These are phyloP conservation scores for Epirrhoe tristata DNA, from an alignment of 2,888 invertebrate species.

Conservation along the genomic window DNA sequence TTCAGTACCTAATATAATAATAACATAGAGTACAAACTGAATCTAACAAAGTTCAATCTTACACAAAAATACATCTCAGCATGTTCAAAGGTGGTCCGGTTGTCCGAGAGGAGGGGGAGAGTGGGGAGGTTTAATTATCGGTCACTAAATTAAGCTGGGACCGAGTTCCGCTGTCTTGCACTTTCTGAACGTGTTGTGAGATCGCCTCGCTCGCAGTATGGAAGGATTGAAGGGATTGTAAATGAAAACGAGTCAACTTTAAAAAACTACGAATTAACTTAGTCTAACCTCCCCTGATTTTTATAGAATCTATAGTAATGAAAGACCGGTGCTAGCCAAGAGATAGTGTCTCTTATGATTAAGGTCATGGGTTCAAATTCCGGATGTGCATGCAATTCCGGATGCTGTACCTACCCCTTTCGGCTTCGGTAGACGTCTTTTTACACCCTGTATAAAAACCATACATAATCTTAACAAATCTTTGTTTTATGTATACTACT, in stretches of 20 bases:
- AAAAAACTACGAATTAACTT: neutral
- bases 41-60: conserved; percentile 46
- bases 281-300: neutral
- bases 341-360: neutral
- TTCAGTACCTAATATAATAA: neutral
- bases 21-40: neutral
- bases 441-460: too few species aligned
- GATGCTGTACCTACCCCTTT: too few species aligned
- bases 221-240: conserved; percentile 35
- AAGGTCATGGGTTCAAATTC: too few species aligned
- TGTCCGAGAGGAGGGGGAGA: conserved; percentile 29
- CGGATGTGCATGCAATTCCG: too few species aligned
- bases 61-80: conserved; percentile 76
- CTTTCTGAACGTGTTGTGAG: conserved; percentile 58
- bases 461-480: too few species aligned
- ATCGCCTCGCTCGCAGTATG: conserved; percentile 41
- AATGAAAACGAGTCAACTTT: conserved; percentile 17
- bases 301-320: too few species aligned
- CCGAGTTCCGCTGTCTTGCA: conserved; percentile 58
- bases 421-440: too few species aligned
- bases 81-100: conserved; percentile 58
- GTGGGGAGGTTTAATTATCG: conserved; percentile 60
- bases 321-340: too few species aligned
- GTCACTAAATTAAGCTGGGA: conserved; percentile 64
- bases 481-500: too few species aligned